These are phyloP conservation scores for Catagonus wagneri DNA, from an alignment of 2,113 vertebrate genomes.

Conservation along the genomic window DNA sequence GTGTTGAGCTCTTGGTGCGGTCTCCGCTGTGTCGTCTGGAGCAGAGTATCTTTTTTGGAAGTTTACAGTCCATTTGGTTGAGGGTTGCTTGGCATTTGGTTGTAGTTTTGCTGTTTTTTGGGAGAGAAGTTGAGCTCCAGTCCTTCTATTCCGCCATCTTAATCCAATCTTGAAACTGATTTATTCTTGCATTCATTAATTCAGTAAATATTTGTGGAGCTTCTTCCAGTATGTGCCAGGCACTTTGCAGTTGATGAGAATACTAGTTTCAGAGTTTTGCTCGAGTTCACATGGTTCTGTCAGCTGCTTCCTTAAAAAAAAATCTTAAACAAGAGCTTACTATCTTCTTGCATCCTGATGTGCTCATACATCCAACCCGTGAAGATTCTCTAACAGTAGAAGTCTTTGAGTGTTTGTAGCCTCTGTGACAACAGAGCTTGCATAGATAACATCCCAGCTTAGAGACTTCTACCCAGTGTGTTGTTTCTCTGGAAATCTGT, in stretches of 20 bases:
- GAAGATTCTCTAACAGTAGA: slow-evolving; percentile 64
- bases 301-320: slow-evolving; percentile 70
- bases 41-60: too few relatives aligned
- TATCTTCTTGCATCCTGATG: slow-evolving; percentile 39
- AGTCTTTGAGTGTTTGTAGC: slow-evolving; percentile 65
- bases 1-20: too few relatives aligned
- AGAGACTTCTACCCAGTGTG: slow-evolving; percentile 13
- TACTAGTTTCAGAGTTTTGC: slow-evolving; percentile 58
- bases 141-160: too few relatives aligned
- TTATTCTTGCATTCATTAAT: slow-evolving; percentile 45
- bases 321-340: slow-evolving; percentile 71
- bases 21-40: too few relatives aligned
- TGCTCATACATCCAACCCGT: slow-evolving; percentile 45
- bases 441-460: slow-evolving; percentile 13
- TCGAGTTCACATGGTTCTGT: slow-evolving; percentile 58
- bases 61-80: too few relatives aligned
- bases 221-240: slow-evolving; percentile 61
- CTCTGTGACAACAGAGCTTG: slow-evolving; percentile 62
- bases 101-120: too few relatives aligned
- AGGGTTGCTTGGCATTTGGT: too few relatives aligned
- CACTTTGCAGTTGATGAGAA: slow-evolving; percentile 59
- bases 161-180: too few relatives aligned
- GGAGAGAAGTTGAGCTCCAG: too few relatives aligned
- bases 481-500: slow-evolving; percentile 48
- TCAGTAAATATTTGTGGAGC: slow-evolving; percentile 33